Evolutionary conservation across 2,113 vertebrate genomes (phyloP).

Genomic region (Zapus hudsonius): DNA sequence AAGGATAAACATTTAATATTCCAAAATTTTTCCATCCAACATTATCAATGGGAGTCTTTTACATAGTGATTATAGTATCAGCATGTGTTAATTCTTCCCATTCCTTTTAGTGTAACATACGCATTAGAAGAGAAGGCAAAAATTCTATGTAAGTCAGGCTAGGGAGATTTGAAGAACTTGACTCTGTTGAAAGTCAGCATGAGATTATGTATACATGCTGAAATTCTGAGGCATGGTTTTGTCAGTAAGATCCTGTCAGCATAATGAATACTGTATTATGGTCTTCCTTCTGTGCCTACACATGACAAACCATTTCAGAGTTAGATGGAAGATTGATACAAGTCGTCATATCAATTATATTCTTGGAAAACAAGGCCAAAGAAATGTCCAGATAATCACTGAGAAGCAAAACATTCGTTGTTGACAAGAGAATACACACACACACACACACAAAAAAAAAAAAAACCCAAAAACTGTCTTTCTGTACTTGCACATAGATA

Average conservation of each 20-base stretch:
- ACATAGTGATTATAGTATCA: not conserved
- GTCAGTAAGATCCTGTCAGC: not conserved
- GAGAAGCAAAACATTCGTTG: not conserved
- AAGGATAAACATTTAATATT: not conserved
- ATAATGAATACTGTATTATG: conserved; percentile 7
- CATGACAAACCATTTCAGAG: conserved; percentile 37
- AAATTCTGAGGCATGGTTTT: conserved; percentile 24
- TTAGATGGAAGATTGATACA: conserved; percentile 53
- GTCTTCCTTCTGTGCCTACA: conserved; percentile 36
- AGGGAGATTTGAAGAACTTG: not conserved
- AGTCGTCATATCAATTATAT: not conserved
- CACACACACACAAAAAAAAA: too few relatives aligned
- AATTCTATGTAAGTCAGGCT: not conserved
- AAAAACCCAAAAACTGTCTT: not conserved
- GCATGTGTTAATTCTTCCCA: not conserved
- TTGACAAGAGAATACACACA: too few relatives aligned
- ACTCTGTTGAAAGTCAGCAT: conserved; percentile 17
- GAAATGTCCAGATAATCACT: not conserved
- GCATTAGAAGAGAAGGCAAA: not conserved
- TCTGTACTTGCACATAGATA: not conserved
- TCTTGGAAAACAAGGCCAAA: not conserved
- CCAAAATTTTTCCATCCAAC: not conserved
- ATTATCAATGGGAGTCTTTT: not conserved
- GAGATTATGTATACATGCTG: not conserved
- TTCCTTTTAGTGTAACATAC: not conserved